A percentile compares a stretch with the other conserved stretches of the same genome.
These are phyloP conservation scores for Trichopria drosophilae DNA, from an alignment of 2,888 invertebrate genomes.

Conservation along the genomic window DNA sequence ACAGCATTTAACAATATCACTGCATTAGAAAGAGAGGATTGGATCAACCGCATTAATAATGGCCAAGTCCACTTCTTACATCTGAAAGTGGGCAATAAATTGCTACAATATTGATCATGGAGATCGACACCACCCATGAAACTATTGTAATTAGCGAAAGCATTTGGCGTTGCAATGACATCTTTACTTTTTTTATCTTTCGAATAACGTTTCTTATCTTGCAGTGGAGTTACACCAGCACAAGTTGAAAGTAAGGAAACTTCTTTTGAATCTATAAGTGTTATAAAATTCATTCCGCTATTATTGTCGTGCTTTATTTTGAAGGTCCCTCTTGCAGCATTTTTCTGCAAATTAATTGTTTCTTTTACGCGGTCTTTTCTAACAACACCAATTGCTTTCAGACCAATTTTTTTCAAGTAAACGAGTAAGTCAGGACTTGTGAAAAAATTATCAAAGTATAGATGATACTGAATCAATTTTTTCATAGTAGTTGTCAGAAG, in stretches of 20 bases:
- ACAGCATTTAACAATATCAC: no score
- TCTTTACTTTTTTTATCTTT: no score
- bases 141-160: no score
- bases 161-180: no score
- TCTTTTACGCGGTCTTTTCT: not conserved
- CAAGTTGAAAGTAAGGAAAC: conserved; percentile 3
- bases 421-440: not conserved
- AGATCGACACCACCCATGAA: no score
- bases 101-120: no score
- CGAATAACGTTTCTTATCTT: no score
- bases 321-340: conserved; percentile 1
- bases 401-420: not conserved
- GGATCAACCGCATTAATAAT: no score
- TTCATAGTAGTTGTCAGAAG: not conserved
- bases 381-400: conserved; percentile 5
- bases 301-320: conserved; percentile 1
- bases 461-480: not conserved
- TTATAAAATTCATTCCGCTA: conserved; percentile 7
- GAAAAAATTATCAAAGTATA: not conserved
- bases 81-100: no score
- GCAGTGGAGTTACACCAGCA: not conserved
- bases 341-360: conserved; percentile 4
- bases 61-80: no score
- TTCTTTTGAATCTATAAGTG: no score
- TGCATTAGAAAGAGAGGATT: no score